Evolutionary conservation across 2,797 vertebrate genomes (phyloP), one percentile per base, ranked within the genome.

Genomic region (Perdix hodgsoniae): DNA sequence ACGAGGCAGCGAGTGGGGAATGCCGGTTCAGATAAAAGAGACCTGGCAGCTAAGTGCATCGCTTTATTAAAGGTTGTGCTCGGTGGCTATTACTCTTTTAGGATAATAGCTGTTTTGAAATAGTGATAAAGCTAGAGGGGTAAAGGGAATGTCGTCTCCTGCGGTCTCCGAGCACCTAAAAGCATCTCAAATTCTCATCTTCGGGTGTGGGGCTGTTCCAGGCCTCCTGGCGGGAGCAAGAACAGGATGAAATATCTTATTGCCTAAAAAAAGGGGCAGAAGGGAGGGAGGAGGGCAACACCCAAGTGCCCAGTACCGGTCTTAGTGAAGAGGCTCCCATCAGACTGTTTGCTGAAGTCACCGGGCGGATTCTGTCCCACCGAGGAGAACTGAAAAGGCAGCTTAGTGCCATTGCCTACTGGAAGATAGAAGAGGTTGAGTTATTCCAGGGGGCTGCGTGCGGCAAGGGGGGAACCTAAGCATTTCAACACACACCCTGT

Each of bases 301-400:
- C 16, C 65, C 60, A 44, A 89, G 91, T 11, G 88, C 93, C 91
- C 80, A 91, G 88, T 98, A 98, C 97, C 98, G 56, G 96, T 96
- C 95, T 97, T 96, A 83, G 96, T 97, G 97, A 97, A 98, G 90
- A 97, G 97, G 95, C 97, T 97, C 79, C 95, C 91, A 1, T 98
- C 97, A 96, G 97, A 95, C 64, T 97, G 97, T 97, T 98, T 98
- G 97, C 97, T 97, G 97, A 98, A 97, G 94, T 98, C 97, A 86
- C 97, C 94, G 29, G 97, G 97, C 94, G 97, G 96, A 92, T 95
- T 97, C 97, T 98, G 98, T 96, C 97, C 97, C 96, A 97, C 94
- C 96, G 96, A 96, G 96, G 96, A 96, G 95, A 98, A 97, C 94
- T 98, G 98, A 97, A 97, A 97, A 81, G 98, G 97, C 96, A 95